phyloP scores from a whole-genome alignment of 2,113 vertebrate species.

The Anarrhichthys ocellatus region DNA sequence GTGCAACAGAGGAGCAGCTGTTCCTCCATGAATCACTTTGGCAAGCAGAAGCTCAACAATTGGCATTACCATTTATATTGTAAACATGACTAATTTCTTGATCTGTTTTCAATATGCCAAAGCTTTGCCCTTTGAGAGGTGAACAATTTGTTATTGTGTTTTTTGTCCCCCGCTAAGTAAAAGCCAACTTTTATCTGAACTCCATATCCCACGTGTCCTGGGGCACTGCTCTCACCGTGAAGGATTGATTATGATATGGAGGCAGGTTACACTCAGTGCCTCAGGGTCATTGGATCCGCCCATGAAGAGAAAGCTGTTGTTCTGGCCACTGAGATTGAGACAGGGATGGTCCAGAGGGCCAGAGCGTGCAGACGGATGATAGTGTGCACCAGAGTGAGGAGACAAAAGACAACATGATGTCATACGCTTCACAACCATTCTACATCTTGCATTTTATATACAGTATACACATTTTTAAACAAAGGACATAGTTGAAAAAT shows the following conservation, averaged over 20 bases:
- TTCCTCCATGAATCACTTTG: slow-evolving; percentile 61
- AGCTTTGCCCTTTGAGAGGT: slow-evolving; percentile 54
- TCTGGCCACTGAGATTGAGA: slow-evolving; percentile 34
- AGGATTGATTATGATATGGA: slow-evolving; percentile 63
- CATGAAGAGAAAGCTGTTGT: slow-evolving; percentile 44
- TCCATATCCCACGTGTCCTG: slow-evolving; percentile 49
- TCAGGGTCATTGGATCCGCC: slow-evolving; percentile 49
- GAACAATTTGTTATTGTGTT: slow-evolving; percentile 41
- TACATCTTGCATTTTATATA: neutral
- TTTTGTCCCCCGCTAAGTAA: slow-evolving; percentile 10
- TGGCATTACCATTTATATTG: slow-evolving; percentile 63
- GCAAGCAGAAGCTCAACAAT: slow-evolving; percentile 45
- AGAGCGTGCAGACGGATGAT: slow-evolving; percentile 47
- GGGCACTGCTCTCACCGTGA: slow-evolving; percentile 39
- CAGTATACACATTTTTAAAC: neutral
- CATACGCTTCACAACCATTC: neutral
- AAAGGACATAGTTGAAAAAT: neutral
- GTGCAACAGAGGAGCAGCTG: slow-evolving; percentile 29
- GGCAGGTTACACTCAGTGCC: slow-evolving; percentile 34
- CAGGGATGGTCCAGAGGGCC: slow-evolving; percentile 20
- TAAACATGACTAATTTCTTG: slow-evolving; percentile 63
- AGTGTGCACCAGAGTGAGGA: slow-evolving; percentile 15
- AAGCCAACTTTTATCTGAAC: slow-evolving; percentile 58
- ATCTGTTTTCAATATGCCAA: slow-evolving; percentile 70
- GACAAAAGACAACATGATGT: neutral